phyloP scores from a whole-genome alignment of 2,113 vertebrate species.

The Aramus guarauna region DNA sequence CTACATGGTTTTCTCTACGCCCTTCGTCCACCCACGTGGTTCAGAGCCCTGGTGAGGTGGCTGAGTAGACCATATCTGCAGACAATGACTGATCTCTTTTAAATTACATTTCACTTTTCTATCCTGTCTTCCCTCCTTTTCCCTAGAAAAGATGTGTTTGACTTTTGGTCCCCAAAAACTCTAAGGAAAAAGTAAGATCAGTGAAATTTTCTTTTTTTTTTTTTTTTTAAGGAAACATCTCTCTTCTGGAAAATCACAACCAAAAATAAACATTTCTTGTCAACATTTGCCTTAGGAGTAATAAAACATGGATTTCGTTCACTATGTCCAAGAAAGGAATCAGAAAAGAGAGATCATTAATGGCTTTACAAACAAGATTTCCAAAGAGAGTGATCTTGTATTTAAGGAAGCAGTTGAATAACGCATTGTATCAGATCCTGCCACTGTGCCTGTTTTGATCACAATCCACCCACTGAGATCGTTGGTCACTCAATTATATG shows the following conservation, averaged over 20 bases:
- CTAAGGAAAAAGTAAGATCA: not conserved
- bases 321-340: not conserved
- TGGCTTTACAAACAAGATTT: not conserved
- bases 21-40: fast-evolving
- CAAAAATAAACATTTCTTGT: not conserved
- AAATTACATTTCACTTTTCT: not conserved
- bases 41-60: not conserved
- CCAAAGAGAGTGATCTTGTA: not conserved
- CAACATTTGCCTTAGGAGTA: not conserved
- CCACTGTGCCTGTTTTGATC: not conserved
- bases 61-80: not conserved
- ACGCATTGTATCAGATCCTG: not conserved
- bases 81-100: not conserved
- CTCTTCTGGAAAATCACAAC: not conserved
- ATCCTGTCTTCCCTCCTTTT: not conserved
- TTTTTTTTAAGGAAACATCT: not conserved
- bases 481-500: not conserved
- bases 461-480: not conserved
- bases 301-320: not conserved
- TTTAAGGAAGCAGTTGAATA: not conserved
- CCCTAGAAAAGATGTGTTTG: not conserved
- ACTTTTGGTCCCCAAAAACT: not conserved
- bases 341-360: not conserved
- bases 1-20: not conserved
- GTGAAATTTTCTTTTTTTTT: not conserved